These are phyloP conservation scores for Sphenodon punctatus DNA, from an alignment of 2,797 vertebrate species.

Conservation along the genomic window DNA sequence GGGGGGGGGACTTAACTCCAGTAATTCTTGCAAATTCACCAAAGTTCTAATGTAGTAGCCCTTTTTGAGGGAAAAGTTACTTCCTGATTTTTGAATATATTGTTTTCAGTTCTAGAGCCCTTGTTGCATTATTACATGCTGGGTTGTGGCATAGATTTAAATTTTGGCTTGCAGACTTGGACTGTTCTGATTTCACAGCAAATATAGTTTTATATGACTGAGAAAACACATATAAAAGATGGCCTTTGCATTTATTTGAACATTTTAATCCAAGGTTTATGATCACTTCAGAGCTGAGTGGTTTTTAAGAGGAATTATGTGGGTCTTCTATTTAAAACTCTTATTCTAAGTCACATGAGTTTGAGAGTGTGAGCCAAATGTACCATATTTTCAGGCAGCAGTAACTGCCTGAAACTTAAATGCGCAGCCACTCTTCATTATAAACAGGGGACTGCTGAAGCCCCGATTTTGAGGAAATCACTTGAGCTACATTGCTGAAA, in stretches of 20 bases:
- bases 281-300: conserved; percentile 16
- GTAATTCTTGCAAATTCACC: neutral
- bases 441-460: no score
- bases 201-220: conserved; percentile 36
- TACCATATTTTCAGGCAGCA: no score
- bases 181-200: conserved; percentile 2
- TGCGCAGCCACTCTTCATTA: no score
- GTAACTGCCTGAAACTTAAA: no score
- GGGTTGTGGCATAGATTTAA: neutral
- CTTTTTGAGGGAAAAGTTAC: conserved; percentile 37
- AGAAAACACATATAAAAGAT: conserved; percentile 31
- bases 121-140: conserved; percentile 28
- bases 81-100: conserved; percentile 33
- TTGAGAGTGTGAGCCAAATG: neutral
- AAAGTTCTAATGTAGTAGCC: neutral
- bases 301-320: conserved; percentile 56
- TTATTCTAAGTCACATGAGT: conserved; percentile 15
- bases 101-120: conserved; percentile 21
- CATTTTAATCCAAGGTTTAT: conserved; percentile 53
- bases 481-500: no score
- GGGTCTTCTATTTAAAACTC: conserved; percentile 39
- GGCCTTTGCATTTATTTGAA: conserved; percentile 53
- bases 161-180: neutral
- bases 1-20: neutral
- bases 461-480: no score